Conservation (phyloP, 2,888 invertebrate genomes). For the Amorpha juglandis region DNA sequence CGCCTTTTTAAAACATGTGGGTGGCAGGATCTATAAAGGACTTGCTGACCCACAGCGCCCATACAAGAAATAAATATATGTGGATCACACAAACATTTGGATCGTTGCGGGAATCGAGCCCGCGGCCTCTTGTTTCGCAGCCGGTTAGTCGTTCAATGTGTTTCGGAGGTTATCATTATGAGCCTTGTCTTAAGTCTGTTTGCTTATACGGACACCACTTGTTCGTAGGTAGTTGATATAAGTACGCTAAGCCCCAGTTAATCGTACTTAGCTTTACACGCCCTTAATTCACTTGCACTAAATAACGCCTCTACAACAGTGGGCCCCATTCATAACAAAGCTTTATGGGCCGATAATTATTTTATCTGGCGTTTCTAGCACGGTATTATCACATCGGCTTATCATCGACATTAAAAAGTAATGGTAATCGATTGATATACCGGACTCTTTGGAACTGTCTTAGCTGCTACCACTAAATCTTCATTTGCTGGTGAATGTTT, state of each 20-base stretch:
- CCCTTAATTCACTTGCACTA: conserved; percentile 61
- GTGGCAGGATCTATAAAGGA: no score
- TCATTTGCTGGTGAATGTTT: conserved; percentile 15
- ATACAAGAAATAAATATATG: no score
- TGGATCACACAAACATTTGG: no score
- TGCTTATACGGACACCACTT: not conserved
- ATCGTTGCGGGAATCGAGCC: no score
- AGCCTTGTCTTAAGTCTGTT: not conserved
- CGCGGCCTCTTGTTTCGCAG: no score
- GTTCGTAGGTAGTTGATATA: conserved; percentile 7
- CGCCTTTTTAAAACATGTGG: no score
- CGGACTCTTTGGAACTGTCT: conserved; percentile 32
- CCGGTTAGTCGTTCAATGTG: no score
- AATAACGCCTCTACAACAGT: conserved; percentile 41
- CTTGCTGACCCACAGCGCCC: no score
- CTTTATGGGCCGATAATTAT: conserved; percentile 63
- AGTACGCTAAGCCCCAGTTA: conserved; percentile 5
- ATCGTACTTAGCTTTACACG: conserved; percentile 41
- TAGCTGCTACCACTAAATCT: conserved; percentile 19
- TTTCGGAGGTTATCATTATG: no score
- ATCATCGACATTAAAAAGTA: conserved; percentile 45
- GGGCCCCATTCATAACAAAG: conserved; percentile 48
- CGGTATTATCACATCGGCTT: conserved; percentile 47
- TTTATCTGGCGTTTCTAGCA: conserved; percentile 49
- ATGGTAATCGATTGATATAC: conserved; percentile 46